Percentiles rank a stretch among this genome's conserved stretches.
Conservation (phyloP, 1,140 invertebrate genomes). For the Oedothorax gibbosus region DNA sequence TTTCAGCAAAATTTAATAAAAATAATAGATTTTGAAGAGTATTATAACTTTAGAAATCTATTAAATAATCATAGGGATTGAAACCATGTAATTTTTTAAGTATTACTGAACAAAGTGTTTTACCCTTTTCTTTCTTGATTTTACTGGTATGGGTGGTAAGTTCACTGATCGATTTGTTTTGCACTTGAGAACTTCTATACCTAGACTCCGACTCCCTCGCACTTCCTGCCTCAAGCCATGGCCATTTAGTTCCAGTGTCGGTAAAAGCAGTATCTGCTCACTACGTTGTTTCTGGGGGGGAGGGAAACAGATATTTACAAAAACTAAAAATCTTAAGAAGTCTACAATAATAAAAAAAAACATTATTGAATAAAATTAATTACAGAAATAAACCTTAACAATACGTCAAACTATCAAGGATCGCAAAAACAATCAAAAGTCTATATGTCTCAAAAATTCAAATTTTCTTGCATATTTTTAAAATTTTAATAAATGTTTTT, state of each 20-base stretch:
- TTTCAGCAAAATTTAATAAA: neutral
- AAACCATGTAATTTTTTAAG: neutral
- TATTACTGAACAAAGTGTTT: neutral
- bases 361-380: too few relatives aligned
- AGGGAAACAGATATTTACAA: too few relatives aligned
- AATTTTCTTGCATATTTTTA: too few relatives aligned
- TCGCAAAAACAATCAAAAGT: too few relatives aligned
- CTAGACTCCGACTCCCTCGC: conserved; percentile 7
- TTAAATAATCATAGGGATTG: neutral
- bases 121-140: conserved; percentile 40
- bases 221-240: conserved; percentile 19
- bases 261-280: conserved; percentile 1
- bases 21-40: neutral
- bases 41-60: neutral
- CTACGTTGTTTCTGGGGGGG: neutral
- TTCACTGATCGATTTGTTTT: conserved; percentile 50
- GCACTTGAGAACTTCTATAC: conserved; percentile 28
- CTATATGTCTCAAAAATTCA: too few relatives aligned
- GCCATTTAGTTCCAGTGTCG: neutral
- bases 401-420: too few relatives aligned
- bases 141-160: conserved; percentile 39
- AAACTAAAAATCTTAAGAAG: too few relatives aligned
- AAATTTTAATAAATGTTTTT: too few relatives aligned
- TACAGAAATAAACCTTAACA: too few relatives aligned
- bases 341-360: too few relatives aligned